Base-by-base conservation (phyloP, 2,797 vertebrate species). In the Peromyscus aztecus region DNA sequence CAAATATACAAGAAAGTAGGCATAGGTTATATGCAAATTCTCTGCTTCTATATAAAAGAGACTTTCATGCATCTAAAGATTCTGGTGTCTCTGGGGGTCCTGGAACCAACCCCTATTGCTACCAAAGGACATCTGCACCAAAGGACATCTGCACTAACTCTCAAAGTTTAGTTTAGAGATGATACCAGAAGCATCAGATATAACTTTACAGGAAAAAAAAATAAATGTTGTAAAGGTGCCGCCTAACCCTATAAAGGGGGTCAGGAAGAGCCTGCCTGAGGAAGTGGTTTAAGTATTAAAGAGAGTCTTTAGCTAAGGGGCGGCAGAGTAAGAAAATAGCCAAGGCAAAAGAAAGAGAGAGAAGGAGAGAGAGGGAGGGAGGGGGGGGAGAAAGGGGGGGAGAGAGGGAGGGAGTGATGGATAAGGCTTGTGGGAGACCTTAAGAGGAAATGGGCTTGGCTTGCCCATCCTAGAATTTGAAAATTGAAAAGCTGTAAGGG, bases 341-440 rank as follows among this genome's bases (percentile, higher is more conserved):
- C 46, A 19, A 49, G 40, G 81, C 34, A 84, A 81, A 89, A 43
- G 13, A 52, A 21, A 11, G 12, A 12, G 4, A 12, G 0, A 2
- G 0, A 11, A 11, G 1, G 7, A 31, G 7, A 19, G 0, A 16
- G 46, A 4, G 6, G 3, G 0, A 16, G 46, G 1, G 6, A 3
- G 1, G 4, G 40, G 0, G 1, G 46, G 46, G 27, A 16, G n/a
- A 87, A 76, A 76, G 0, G 16, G 46, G 4, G 59, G 2, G 6
- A 1, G 0, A 3, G 19, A 1, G n/a, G 21, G 13, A 34, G 7
- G 19, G 7, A 37, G 16, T 8, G 7, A 17, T 12, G 11, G 19
- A 93, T 78, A 91, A 0, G 24, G 63, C 76, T 69, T 0, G 4
- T 29, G 2, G 82, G 59, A 67, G 7, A 23, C 13, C 46, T 2